Percentiles rank a stretch among this genome's conserved stretches.
These are phyloP conservation scores for Recurvirostra avosetta DNA, from an alignment of 2,113 vertebrate genomes.

Conservation along the genomic window DNA sequence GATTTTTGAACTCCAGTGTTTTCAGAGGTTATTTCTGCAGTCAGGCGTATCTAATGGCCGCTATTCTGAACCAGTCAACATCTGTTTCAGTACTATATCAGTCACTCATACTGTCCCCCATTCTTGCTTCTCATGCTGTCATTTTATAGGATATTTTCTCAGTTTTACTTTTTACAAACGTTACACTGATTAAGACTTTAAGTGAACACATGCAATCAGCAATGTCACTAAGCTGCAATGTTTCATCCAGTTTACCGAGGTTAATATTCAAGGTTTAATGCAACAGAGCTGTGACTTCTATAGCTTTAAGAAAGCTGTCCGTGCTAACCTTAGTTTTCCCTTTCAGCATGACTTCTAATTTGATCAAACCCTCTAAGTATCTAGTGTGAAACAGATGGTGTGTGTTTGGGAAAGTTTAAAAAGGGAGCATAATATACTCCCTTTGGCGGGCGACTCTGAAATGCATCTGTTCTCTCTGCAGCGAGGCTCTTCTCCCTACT, in stretches of 20 bases:
- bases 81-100: slow-evolving; percentile 10
- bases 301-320: slow-evolving; percentile 60
- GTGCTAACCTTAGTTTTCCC: slow-evolving; percentile 59
- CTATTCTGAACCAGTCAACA: slow-evolving; percentile 31
- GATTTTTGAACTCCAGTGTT: not conserved
- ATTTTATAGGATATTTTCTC: not conserved
- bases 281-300: not conserved
- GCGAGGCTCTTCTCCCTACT: slow-evolving; percentile 34
- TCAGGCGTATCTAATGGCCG: not conserved
- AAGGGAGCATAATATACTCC: slow-evolving; percentile 70
- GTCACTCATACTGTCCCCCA: not conserved
- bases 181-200: not conserved
- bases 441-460: slow-evolving; percentile 67
- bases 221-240: not conserved
- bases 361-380: slow-evolving; percentile 68
- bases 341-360: slow-evolving; percentile 70
- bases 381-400: slow-evolving; percentile 68
- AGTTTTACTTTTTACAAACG: not conserved
- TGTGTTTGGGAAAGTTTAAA: slow-evolving; percentile 72
- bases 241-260: not conserved
- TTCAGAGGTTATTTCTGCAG: slow-evolving; percentile 1
- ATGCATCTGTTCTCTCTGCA: slow-evolving; percentile 65
- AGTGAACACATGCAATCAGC: not conserved
- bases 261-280: not conserved
- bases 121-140: not conserved